These are phyloP conservation scores for Trachemys scripta DNA, from an alignment of 2,113 vertebrate species.

Conservation along the genomic window DNA sequence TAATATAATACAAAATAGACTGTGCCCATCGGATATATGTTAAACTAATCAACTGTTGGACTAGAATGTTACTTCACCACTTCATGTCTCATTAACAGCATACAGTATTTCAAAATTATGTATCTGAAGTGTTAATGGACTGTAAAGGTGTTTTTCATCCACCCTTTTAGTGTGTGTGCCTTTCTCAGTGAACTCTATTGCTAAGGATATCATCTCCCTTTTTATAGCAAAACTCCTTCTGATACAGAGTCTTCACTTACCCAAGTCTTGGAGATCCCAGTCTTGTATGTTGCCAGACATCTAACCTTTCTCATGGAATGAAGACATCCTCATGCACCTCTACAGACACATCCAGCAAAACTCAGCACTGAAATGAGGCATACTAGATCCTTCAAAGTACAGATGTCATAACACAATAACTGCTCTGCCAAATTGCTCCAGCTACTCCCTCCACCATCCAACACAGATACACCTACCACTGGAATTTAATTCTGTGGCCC, in stretches of 20 bases:
- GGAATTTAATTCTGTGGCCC: neutral
- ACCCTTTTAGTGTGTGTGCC: neutral
- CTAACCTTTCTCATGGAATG: fast-evolving
- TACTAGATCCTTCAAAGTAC: neutral
- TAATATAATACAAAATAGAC: neutral
- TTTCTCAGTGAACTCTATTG: neutral
- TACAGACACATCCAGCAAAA: neutral
- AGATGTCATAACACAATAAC: neutral
- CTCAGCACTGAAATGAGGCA: neutral
- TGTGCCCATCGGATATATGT: neutral
- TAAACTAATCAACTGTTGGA: neutral
- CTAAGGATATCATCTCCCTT: neutral
- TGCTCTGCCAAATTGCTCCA: neutral
- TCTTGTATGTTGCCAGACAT: neutral
- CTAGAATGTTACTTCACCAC: neutral
- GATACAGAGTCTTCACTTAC: neutral
- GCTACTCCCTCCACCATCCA: fast-evolving
- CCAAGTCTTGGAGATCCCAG: neutral
- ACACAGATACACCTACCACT: neutral
- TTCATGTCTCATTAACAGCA: neutral
- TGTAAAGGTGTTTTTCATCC: neutral
- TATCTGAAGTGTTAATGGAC: neutral
- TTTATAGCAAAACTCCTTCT: neutral
- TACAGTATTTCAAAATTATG: neutral
- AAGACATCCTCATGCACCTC: neutral